Base-by-base conservation (phyloP, 2,797 vertebrate genomes). In the Acanthurus lineatus region DNA sequence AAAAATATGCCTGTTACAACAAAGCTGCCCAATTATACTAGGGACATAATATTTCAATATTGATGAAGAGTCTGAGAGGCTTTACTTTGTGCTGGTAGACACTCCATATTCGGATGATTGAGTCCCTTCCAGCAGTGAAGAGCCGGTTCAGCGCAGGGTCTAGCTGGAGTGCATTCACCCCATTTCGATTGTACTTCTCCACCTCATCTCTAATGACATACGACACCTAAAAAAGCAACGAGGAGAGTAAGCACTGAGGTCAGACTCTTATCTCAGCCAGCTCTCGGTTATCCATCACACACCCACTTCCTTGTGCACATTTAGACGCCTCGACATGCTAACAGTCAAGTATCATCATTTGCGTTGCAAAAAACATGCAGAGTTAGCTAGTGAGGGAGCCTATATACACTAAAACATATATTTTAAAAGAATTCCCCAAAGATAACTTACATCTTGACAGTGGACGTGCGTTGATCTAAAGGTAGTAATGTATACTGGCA, bases 121-220 rank as follows among this genome's bases (percentile, higher is more conserved):
- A 99, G 92, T 99, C 98, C 45, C 98, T 93, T 1, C 98, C 98
- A 0, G 98, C 98, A 0, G 98, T 99, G 92, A 99, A 99, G 69
- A 99, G 98, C 69, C 98, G 95, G 78, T 99, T 99, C 7, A 99
- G 82, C 0, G 97, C 95, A 20, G 98, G 97, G 89, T 99, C 98
- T 54, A 99, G 94, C 90, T 99, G 98, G 76, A 99, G 96, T 0
- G 98, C 98, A 12, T 99, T 99, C 35, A 99, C 98, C 69, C 98
- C 98, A 2, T 99, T 99, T 10, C 98, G 95, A 81, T 99, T 99
- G 88, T 98, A 97, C 86, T 99, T 99, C 92, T 99, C 98, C 84
- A 99, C 98, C 86, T 99, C 98, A 89, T 99, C 98, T 92, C 98
- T 96, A 94, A 99, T 99, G 75, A 99, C 98, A 79, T 99, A 99